Percentiles rank a stretch among this genome's conserved stretches.
Conservation (phyloP, 2,797 vertebrate genomes). For the Mus spretus region DNA sequence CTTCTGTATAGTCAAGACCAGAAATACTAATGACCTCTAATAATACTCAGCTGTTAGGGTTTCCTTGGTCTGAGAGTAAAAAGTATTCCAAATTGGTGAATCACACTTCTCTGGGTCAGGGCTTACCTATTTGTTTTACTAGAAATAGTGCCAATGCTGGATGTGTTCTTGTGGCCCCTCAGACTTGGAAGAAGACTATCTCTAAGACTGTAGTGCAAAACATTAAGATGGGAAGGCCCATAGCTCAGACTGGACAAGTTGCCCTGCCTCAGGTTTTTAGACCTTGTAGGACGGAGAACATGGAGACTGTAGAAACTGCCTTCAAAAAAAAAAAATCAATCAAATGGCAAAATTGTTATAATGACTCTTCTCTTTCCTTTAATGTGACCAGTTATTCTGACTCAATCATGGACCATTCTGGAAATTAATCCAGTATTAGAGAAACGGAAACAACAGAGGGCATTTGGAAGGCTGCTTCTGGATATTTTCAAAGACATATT, state of each 20-base stretch:
- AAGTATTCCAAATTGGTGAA: neutral
- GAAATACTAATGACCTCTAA: neutral
- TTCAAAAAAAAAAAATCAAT: neutral
- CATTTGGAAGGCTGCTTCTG: neutral
- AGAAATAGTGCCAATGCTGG: neutral
- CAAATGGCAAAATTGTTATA: neutral
- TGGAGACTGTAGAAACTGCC: neutral
- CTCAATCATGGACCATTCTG: neutral
- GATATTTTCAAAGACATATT: neutral
- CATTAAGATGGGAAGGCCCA: neutral
- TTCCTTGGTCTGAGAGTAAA: neutral
- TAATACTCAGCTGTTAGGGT: neutral
- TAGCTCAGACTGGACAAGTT: neutral
- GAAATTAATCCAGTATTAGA: neutral
- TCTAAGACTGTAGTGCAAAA: neutral
- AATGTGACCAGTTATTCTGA: neutral
- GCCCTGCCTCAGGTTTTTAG: too few species aligned
- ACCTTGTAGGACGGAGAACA: neutral
- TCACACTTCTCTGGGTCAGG: neutral
- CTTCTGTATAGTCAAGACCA: neutral
- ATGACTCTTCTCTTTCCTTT: neutral
- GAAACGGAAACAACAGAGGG: neutral
- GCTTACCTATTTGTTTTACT: neutral
- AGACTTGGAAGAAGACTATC: neutral
- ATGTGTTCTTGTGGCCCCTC: neutral